Conservation (phyloP, 2,797 vertebrate genomes). For the Acomys russatus region DNA sequence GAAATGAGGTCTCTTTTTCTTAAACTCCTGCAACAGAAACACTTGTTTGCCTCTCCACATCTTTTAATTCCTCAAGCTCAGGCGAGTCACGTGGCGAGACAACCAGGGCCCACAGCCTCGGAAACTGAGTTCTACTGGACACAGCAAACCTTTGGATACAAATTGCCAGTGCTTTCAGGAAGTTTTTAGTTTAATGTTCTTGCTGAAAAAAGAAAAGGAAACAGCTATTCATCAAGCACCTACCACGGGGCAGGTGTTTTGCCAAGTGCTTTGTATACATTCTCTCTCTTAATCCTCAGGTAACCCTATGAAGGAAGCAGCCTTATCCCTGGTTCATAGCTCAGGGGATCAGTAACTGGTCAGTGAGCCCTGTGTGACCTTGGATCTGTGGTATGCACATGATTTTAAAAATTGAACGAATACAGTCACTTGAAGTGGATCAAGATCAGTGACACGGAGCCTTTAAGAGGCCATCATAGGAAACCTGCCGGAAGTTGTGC, state of each 20-base stretch:
- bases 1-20: constrained; percentile 35
- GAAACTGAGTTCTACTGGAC: not conserved
- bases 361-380: constrained; percentile 53
- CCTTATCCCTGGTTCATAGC: constrained; percentile 80
- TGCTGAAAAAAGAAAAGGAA: constrained; percentile 70
- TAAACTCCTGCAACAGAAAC: not conserved
- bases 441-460: not conserved
- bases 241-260: constrained; percentile 76
- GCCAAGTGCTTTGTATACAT: constrained; percentile 73
- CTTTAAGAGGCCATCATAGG: not conserved
- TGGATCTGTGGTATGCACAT: constrained; percentile 34
- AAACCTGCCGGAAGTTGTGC: not conserved
- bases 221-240: constrained; percentile 71
- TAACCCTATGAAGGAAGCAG: constrained; percentile 78
- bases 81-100: not conserved
- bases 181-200: constrained; percentile 49
- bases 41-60: not conserved
- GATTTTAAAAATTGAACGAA: not conserved
- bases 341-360: constrained; percentile 69
- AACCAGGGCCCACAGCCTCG: not conserved
- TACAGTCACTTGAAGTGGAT: not conserved
- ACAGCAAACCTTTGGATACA: not conserved
- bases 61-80: not conserved
- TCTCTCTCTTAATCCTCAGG: constrained; percentile 79
- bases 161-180: not conserved